Evolutionary conservation across 2,888 invertebrate species (phyloP).

Genomic region (Gortyna flavago): DNA sequence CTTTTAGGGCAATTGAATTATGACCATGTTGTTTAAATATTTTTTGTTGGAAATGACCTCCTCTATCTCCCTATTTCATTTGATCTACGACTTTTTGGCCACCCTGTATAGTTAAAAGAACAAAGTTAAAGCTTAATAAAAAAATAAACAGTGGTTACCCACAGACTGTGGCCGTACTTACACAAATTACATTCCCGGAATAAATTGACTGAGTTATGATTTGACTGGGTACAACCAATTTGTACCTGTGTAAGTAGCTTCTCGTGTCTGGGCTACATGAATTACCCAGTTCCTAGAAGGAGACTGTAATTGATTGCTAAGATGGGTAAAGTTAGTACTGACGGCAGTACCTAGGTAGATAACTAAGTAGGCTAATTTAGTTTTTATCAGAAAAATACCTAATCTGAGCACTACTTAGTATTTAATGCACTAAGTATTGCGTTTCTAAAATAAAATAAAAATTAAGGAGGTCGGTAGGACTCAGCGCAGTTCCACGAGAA

Average conservation of each 20-base stretch:
- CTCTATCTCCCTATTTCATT: no score
- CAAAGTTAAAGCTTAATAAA: background rate
- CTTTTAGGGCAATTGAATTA: no score
- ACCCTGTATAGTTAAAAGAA: background rate
- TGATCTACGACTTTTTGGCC: no score
- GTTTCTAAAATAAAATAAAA: background rate
- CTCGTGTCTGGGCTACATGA: background rate
- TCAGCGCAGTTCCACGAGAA: background rate
- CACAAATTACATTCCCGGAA: background rate
- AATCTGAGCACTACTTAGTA: background rate
- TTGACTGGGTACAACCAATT: background rate
- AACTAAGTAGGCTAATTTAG: no score
- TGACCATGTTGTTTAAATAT: no score
- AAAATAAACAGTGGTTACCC: constrained; percentile 8
- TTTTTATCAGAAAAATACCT: no score
- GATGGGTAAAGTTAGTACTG: background rate
- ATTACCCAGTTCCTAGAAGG: background rate
- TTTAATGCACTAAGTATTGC: background rate
- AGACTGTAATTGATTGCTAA: background rate
- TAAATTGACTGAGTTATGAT: background rate
- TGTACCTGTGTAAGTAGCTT: background rate
- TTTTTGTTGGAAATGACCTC: no score
- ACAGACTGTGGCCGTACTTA: background rate
- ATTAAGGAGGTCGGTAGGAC: no score
- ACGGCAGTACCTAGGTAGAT: no score